Evolutionary conservation across 2,113 vertebrate genomes (phyloP), one percentile per base, ranked within the genome.

Genomic region (Maccullochella peelii): DNA sequence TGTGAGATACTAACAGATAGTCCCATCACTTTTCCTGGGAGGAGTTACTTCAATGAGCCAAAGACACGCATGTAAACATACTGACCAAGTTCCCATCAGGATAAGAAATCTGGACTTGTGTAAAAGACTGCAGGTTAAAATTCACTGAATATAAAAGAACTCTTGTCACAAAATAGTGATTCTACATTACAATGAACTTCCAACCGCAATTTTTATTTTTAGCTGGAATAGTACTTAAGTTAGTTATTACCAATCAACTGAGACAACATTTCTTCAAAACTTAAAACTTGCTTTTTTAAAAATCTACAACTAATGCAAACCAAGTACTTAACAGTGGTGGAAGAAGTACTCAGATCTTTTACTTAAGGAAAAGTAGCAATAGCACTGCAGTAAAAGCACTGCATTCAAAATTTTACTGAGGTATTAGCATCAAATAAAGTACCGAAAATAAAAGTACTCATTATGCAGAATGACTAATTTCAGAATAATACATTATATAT

Each of bases 21-120:
- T 49, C 86, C 87, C 84, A 89, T 78, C 73, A 63, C 82, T 82
- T 57, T 75, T 86, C 77, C 67, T 84, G 90, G 92, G 92, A 92
- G 92, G 94, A 91, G 93, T 87, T 72, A 68, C 49, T 73, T 81
- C 89, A 57, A 57, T 5, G 54, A 52, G 33, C 73, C 81, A 83
- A 27, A 50, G 73, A 75, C 74, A 50, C 49, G 89, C 40, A 49
- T 87, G 78, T 91, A 92, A 93, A 94, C 85, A 88, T 42, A 73
- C 62, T 55, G 38, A 72, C 21, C 18, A 42, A 61, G 50, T 68
- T 81, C 82, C 80, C 78, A 83, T 78, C 72, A 73, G n/a, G 50
- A 79, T n/a, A 63, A 72, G 5, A 65, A 80, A 50, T 66, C 16
- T 63, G 9, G 49, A 25, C 42, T 49, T 1, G 14, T 55, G 1